Evolutionary conservation across 2,888 invertebrate genomes (phyloP), one percentile per base, ranked within the genome.

Genomic region (Epistrophe grossulariae): DNA sequence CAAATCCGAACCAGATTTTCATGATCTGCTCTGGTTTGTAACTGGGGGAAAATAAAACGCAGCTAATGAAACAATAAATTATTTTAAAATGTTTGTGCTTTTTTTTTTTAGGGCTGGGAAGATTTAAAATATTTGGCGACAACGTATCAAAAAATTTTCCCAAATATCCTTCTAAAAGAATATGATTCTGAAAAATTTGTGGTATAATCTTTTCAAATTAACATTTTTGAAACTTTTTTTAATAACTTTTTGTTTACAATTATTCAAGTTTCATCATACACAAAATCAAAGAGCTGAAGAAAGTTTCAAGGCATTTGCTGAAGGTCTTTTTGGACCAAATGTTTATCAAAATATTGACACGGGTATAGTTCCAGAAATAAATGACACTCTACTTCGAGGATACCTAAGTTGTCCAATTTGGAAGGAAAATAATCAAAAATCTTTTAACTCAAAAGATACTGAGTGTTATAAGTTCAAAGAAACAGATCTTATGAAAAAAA

Each of bases 51-150:
- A n/a, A n/a, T n/a, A n/a, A n/a, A n/a, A n/a, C n/a, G n/a, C n/a
- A n/a, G n/a, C n/a, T n/a, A n/a, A 31, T 31, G 31, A 31, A 31
- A 31, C 5, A 24, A 24, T 2, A 2, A 24, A 24, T 24, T 24
- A 31, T 31, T 31, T 31, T 2, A 4, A 28, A 4, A 5, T 4
- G 28, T 5, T 28, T 31, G 4, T 6, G 31, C 31, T 31, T 31
- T 11, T 38, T 38, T 38, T 11, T 87, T 88, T 55, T 40, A 94
- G 80, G 95, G 95, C 0, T 95, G 94, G 90, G 94, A 95, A 89
- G 95, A 96, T 90, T 92, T 96, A 35, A 94, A 94, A 90, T 94
- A 95, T 70, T 93, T 96, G 2, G 97, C 96, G 0, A 94, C 95
- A 89, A 93, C 95, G 28, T 95, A 95, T 92, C 95, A 94, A 90